Evolutionary conservation across 2,113 vertebrate genomes (phyloP).

Genomic region (Beaufortia kweichowensis): DNA sequence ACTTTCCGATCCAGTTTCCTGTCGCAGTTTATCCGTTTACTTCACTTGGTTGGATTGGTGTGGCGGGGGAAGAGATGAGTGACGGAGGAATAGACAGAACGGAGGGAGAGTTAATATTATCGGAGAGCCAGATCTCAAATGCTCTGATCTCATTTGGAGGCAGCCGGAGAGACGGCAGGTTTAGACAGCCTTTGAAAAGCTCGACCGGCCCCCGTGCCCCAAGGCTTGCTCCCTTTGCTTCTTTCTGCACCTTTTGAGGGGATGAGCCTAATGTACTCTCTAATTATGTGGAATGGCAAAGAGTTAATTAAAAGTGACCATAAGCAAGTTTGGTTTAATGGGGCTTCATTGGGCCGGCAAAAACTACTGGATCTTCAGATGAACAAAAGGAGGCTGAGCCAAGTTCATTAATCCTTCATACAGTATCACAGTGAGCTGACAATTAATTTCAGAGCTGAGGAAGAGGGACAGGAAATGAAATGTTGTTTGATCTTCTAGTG

Average conservation of each 20-base stretch:
- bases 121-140: constrained; percentile 68
- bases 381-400: constrained; percentile 31
- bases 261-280: constrained; percentile 54
- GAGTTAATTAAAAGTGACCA: constrained; percentile 68
- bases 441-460: constrained; percentile 50
- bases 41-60: constrained; percentile 46
- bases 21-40: constrained; percentile 59
- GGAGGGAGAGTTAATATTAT: constrained; percentile 68
- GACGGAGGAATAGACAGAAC: neutral
- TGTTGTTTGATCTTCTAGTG: neutral
- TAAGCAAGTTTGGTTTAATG: constrained; percentile 60
- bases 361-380: constrained; percentile 53
- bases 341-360: constrained; percentile 59
- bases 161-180: constrained; percentile 33
- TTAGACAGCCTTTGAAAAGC: constrained; percentile 60
- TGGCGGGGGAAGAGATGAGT: constrained; percentile 18
- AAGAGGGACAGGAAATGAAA: constrained; percentile 32
- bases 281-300: constrained; percentile 64
- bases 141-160: constrained; percentile 74
- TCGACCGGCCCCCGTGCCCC: constrained; percentile 49
- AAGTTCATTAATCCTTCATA: constrained; percentile 42
- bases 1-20: constrained; percentile 48
- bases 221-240: constrained; percentile 40
- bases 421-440: constrained; percentile 21
- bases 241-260: constrained; percentile 56